Percentiles rank a stretch among this genome's conserved stretches.
phyloP scores from a whole-genome alignment of 2,797 vertebrate genomes.

The Rhabdophis nuchalis region DNA sequence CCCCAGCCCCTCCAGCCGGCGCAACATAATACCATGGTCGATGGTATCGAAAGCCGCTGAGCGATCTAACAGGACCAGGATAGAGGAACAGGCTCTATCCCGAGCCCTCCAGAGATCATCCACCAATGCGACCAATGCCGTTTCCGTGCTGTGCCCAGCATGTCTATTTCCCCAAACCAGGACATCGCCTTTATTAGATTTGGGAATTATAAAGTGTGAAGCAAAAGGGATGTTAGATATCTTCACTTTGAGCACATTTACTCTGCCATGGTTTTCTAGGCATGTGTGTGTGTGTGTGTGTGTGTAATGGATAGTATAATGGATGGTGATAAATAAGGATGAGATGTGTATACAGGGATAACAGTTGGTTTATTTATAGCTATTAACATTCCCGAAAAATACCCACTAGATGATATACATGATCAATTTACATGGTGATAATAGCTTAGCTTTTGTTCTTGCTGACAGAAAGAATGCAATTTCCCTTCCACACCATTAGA shows the following conservation, averaged over 20 bases:
- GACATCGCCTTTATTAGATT: not conserved
- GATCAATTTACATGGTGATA: not conserved
- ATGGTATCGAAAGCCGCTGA: too few relatives aligned
- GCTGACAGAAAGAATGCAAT: conserved; percentile 2
- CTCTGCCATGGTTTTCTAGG: not conserved
- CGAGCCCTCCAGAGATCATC: too few relatives aligned
- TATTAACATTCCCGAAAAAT: not conserved
- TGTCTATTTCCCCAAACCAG: not conserved
- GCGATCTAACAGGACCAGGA: too few relatives aligned
- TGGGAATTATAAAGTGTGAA: not conserved
- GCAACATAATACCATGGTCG: too few relatives aligned
- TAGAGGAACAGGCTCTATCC: too few relatives aligned
- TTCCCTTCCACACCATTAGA: not conserved
- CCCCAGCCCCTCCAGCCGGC: too few relatives aligned
- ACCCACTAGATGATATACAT: not conserved
- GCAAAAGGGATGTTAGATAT: not conserved
- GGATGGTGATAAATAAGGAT: conserved; percentile 4
- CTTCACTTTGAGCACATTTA: not conserved
- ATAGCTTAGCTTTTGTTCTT: conserved; percentile 7
- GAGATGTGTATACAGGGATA: not conserved
- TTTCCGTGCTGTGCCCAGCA: too few relatives aligned
- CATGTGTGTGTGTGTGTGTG: not conserved
- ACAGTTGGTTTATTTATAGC: not conserved
- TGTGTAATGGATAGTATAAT: not conserved
- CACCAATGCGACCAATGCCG: too few relatives aligned